Evolutionary conservation across 2,797 vertebrate genomes (phyloP), one percentile per base, ranked within the genome.

Genomic region (Ispidina picta): DNA sequence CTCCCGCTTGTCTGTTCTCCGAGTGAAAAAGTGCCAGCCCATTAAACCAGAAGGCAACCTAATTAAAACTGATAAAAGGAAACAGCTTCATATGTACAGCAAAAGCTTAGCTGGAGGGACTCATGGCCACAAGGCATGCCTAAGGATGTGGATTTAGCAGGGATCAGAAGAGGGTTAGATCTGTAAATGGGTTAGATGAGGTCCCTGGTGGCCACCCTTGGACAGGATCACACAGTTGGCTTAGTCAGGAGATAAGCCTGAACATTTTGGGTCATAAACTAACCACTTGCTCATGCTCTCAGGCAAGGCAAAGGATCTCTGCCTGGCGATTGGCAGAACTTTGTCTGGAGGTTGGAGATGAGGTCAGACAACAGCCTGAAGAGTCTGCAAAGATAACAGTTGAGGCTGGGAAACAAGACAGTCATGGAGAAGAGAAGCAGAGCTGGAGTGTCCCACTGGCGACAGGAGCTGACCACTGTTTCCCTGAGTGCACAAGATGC

Each of bases 31-130:
- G 29, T 33, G 59, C 58, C 59, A 55, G 83, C 54, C 51, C 64
- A 35, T 52, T 65, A 37, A 83, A 69, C 63, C 39, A 86, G 83
- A 89, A 92, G 51, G 63, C 39, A 92, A 41, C 39, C 55, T 83
- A 91, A 86, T 95, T 83, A 96, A 73, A 88, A 77, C 55, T 88
- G 83, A 89, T 95, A 66, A 94, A 88, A 95, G 91, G 85, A 70
- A 83, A 55, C 18, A 0, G 59, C 91, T 94, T 88, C 83, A 39
- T 66, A 8, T 63, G 93, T 59, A 91, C 48, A 89, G 93, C 86
- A 75, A 44, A 68, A 81, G 56, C 6, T 2, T 41, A 63, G 89
- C 93, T 94, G 89, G 80, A 94, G 83, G 86, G 70, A 78, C 48
- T 76, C 9, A 2, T 52, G 86, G 77, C 93, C 56, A 86, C 31